Evolutionary conservation across 2,113 vertebrate genomes (phyloP).

Genomic region (Chionomys nivalis): DNA sequence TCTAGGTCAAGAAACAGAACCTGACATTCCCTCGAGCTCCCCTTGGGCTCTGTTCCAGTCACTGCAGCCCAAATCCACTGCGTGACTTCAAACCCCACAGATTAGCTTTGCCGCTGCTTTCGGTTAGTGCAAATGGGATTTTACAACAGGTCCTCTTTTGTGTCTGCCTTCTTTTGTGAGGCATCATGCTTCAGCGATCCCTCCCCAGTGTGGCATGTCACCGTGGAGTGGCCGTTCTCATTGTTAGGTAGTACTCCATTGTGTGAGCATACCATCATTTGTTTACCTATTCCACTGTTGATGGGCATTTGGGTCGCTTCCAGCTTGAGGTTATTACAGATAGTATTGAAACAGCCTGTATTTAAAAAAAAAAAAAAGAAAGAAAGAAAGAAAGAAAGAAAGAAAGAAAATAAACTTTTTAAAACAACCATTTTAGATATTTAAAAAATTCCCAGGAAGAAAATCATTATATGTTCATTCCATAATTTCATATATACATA

Average conservation of each 20-base stretch:
- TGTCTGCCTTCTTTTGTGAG: background rate
- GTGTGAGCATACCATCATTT: background rate
- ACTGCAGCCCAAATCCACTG: background rate
- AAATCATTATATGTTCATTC: background rate
- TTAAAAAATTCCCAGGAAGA: constrained; percentile 3
- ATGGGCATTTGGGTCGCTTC: constrained; percentile 46
- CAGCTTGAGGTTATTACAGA: constrained; percentile 52
- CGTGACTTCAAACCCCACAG: background rate
- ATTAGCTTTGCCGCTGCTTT: background rate
- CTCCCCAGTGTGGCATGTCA: background rate
- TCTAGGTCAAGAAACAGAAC: background rate
- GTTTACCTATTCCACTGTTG: constrained; percentile 12
- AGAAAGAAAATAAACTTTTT: background rate
- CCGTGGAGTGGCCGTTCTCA: background rate
- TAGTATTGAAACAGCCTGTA: constrained; percentile 16
- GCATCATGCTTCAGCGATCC: background rate
- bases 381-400: background rate
- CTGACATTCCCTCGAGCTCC: background rate
- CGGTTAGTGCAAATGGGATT: background rate
- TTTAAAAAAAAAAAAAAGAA: no score
- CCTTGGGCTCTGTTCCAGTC: background rate
- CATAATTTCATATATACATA: constrained; percentile 9
- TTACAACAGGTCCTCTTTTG: background rate
- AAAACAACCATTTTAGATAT: constrained; percentile 52
- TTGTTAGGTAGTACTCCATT: background rate